Evolutionary conservation across 2,113 vertebrate genomes (phyloP), one percentile per base, ranked within the genome.

Genomic region (Rhegmatorhina hoffmannsi): DNA sequence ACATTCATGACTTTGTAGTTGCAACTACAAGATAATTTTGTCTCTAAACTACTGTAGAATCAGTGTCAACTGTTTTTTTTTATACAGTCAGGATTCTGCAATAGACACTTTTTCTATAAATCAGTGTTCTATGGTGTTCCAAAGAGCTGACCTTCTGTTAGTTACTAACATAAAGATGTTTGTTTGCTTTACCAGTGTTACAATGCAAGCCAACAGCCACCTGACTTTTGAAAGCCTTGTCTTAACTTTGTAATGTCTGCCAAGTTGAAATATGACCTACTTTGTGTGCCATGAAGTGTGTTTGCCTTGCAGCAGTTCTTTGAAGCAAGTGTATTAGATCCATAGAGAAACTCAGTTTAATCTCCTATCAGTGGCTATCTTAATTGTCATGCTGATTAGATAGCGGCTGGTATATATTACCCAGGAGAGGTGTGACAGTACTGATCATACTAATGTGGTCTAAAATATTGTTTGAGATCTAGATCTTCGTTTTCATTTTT

Each of bases 321-420:
- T 94, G 94, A 96, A 84, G 73, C 68, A 75, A 82, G 43, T 50
- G 10, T 66, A 83, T 93, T 68, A 68, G 44, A 91, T 87, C 81
- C 47, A 49, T 4, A 84, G 62, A 89, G 62, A 89, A 88, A 90
- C 59, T 77, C 50, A 17, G 26, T 58, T 76, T 70, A 86, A 67
- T 94, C 55, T 85, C 40, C 34, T 67, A 47, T 80, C 46, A 31
- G 62, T 44, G 40, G 25, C 13, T 82, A 79, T 88, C 52, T 88
- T 74, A 77, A 95, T 78, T 96, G 81, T 70, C 64, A 38, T 43
- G n/a, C 58, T 89, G 92, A 89, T 93, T 88, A 96, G 94, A 95
- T 96, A 96, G 73, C 60, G 84, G 56, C 53, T 77, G 36, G 13
- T 60, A 13, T 59, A 17, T 70, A 43, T 78, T 80, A 84, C 58